These are phyloP conservation scores for Charadrius vociferus DNA, from an alignment of 2,113 vertebrate genomes.

Conservation along the genomic window DNA sequence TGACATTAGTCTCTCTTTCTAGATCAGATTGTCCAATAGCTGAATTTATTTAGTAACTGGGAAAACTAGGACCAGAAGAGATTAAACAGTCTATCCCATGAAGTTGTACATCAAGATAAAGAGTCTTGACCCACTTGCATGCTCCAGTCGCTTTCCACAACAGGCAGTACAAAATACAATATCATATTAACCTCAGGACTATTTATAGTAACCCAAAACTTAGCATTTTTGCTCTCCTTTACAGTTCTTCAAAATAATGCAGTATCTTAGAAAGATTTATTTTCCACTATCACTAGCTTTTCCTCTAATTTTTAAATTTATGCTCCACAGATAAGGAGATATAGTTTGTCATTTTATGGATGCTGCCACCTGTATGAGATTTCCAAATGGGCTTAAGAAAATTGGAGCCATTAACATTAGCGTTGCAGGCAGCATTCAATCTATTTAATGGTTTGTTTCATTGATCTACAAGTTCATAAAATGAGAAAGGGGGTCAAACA, in stretches of 20 bases:
- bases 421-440: background rate
- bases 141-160: background rate
- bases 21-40: background rate
- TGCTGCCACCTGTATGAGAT: background rate
- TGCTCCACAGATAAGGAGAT: background rate
- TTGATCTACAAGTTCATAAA: constrained; percentile 22
- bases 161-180: background rate
- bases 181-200: background rate
- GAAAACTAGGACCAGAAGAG: background rate
- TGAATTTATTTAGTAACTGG: background rate
- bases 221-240: background rate
- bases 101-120: background rate
- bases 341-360: background rate
- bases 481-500: background rate
- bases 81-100: background rate
- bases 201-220: background rate
- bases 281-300: background rate
- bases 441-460: constrained; percentile 9
- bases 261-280: background rate
- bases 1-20: background rate
- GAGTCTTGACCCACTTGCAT: background rate
- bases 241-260: background rate
- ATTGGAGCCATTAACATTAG: background rate
- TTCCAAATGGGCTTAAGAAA: background rate
- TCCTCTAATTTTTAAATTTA: background rate